A percentile compares a stretch with the other conserved stretches of the same genome.
phyloP scores from a whole-genome alignment of 2,113 vertebrate genomes.

The Pachypanchax playfairii region DNA sequence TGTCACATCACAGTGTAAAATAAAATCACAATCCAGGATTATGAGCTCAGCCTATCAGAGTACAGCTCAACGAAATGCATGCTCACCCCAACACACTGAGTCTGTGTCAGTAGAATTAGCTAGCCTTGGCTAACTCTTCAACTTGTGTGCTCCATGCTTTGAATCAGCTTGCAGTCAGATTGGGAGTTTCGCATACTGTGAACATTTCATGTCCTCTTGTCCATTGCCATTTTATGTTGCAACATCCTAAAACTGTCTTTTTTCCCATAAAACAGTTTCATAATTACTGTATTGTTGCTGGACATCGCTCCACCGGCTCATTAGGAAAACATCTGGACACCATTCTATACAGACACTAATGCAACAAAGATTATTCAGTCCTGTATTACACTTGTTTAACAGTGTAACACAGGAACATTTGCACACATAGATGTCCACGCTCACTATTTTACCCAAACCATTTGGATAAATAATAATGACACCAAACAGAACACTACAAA shows the following conservation, averaged over 20 bases:
- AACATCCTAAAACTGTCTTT: constrained; percentile 11
- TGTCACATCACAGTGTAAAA: constrained; percentile 57
- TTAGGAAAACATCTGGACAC: constrained; percentile 31
- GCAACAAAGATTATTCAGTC: constrained; percentile 46
- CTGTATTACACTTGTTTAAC: constrained; percentile 62
- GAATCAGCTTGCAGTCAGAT: constrained; percentile 16
- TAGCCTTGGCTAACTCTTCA: constrained; percentile 9
- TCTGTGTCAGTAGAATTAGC: constrained; percentile 18
- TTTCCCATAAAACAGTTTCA: constrained; percentile 4
- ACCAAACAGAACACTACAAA: constrained; percentile 76
- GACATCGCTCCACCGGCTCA: constrained; percentile 35
- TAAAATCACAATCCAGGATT: constrained; percentile 46
- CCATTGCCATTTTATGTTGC: constrained; percentile 24
- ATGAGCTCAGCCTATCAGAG: constrained; percentile 57
- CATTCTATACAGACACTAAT: constrained; percentile 50
- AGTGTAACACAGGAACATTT: constrained; percentile 70
- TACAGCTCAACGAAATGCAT: constrained; percentile 62
- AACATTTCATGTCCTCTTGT: constrained; percentile 10
- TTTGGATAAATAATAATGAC: constrained; percentile 73
- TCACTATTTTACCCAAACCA: constrained; percentile 62
- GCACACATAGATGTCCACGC: constrained; percentile 64
- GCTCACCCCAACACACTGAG: constrained; percentile 44
- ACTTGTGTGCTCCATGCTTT: constrained; percentile 11
- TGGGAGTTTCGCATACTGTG: constrained; percentile 12
- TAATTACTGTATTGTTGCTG: constrained; percentile 26